Evolutionary conservation across 2,888 invertebrate genomes (phyloP), one percentile per base, ranked within the genome.

Genomic region (Luperina testacea): DNA sequence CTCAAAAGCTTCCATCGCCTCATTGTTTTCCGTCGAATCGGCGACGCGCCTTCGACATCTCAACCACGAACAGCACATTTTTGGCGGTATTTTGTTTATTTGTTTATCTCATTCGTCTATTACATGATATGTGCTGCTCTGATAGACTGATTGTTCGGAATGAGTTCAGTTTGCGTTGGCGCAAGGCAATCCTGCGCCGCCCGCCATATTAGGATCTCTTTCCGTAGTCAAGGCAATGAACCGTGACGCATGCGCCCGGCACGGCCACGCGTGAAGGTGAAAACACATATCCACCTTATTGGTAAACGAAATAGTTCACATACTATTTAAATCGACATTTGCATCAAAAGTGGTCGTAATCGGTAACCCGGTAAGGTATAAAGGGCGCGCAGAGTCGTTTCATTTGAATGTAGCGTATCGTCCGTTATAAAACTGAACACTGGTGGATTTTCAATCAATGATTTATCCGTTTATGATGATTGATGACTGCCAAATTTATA

Each of bases 191-290:
- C 95, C 93, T 92, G 94, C 91, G 92, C 91, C 90, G 90, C 89
- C 86, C 90, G 91, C 96, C 96, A 95, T 96, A 97, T 96, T 95
- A 95, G 96, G 96, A 94, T 93, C 93, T 94, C 95, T 95, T 95
- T 95, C 94, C 94, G 94, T 92, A 94, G 90, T 95, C 95, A 96
- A 96, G 96, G 96, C 96, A 95, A 95, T 96, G 96, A 96, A 96
- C 96, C 95, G 93, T 95, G 95, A 96, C 96, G 94, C 94, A 91
- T 92, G 90, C 88, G 85, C 89, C 89, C 88, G 88, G 89, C 90
- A 85, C 83, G 88, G 88, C 83, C 80, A 72, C 51, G 80, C 80
- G 67, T 87, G 82, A 88, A 87, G 83, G 82, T 89, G 83, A 91
- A 87, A 88, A 77, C 86, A 80, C 83, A 90, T 88, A 80, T 89